Conservation (phyloP, 2,797 vertebrate genomes). For the Phrynocephalus guinanensis region DNA sequence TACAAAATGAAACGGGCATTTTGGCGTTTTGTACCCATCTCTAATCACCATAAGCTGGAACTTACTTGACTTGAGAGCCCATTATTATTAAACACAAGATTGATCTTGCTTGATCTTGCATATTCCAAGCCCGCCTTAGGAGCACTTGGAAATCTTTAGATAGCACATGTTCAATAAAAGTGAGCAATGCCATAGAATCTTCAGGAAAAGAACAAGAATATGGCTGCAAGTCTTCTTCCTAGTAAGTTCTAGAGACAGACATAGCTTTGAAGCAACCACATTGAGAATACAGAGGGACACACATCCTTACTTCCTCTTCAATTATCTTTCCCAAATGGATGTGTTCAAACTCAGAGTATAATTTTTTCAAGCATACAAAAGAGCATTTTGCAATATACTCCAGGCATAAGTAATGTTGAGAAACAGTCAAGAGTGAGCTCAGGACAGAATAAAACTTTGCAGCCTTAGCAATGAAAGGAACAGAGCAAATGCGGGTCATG, state of each 20-base stretch:
- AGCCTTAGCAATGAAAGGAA: no score
- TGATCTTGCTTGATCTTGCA: neutral
- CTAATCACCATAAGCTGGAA: no score
- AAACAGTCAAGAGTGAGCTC: neutral
- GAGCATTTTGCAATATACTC: neutral
- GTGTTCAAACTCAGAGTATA: neutral
- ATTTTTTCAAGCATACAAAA: neutral
- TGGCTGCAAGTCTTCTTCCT: neutral
- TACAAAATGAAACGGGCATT: no score
- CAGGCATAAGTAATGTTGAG: neutral
- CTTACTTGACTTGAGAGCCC: no score
- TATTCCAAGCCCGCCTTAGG: neutral
- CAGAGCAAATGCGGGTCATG: no score
- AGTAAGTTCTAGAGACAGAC: neutral
- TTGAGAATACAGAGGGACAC: neutral
- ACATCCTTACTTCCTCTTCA: neutral
- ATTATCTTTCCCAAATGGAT: neutral
- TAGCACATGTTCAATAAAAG: neutral
- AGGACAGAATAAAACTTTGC: neutral
- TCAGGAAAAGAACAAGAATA: neutral
- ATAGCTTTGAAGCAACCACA: neutral
- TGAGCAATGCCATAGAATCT: neutral
- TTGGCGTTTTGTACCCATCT: no score
- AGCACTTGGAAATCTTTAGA: slow-evolving; percentile 12
- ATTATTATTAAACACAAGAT: no score